phyloP scores from a whole-genome alignment of 2,113 vertebrate species.

The Vicugna pacos region DNA sequence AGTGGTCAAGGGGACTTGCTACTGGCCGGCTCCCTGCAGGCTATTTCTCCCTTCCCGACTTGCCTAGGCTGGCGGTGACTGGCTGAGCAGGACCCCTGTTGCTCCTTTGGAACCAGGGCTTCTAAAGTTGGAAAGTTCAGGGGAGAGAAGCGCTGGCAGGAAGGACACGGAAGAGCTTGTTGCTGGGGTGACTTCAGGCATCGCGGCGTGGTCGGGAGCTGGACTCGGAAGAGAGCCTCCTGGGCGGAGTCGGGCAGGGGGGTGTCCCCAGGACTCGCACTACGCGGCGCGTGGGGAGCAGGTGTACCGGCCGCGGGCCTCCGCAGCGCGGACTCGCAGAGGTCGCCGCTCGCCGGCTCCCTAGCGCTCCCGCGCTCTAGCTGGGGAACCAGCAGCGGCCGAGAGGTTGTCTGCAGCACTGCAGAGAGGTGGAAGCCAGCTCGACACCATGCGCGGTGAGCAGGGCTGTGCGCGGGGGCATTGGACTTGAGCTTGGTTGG shows the following conservation, averaged over 20 bases:
- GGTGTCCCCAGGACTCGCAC: background rate
- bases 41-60: background rate
- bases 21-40: background rate
- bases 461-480: background rate
- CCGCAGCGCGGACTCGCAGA: background rate
- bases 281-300: background rate
- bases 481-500: background rate
- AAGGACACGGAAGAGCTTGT: slow-evolving; percentile 18
- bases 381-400: background rate
- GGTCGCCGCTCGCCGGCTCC: background rate
- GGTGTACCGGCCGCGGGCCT: background rate
- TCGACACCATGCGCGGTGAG: background rate
- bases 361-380: background rate
- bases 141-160: background rate
- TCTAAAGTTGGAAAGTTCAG: slow-evolving; percentile 75
- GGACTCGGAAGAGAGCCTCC: background rate
- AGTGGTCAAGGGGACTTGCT: background rate
- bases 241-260: background rate
- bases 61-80: background rate
- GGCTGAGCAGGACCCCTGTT: background rate
- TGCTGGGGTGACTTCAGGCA: background rate
- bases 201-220: background rate
- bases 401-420: slow-evolving; percentile 12
- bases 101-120: slow-evolving; percentile 52
- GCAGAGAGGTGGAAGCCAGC: background rate